These are phyloP conservation scores for Pandemis corylana DNA, from an alignment of 2,888 invertebrate genomes.

Conservation along the genomic window DNA sequence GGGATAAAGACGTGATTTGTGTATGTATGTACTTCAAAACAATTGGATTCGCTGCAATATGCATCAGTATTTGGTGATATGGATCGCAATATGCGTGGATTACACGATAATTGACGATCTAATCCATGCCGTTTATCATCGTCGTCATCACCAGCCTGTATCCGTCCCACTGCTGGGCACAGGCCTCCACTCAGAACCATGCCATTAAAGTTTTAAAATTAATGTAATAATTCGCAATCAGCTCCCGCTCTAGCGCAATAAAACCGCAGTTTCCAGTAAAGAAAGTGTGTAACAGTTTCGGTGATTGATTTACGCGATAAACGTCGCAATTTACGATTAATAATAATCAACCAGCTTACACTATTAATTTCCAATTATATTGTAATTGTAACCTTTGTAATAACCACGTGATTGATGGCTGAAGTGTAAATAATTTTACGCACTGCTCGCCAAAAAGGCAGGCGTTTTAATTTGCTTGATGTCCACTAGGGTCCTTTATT, in stretches of 20 bases:
- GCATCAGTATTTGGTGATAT: no score
- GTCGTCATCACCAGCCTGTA: no score
- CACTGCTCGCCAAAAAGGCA: neutral
- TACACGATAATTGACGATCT: no score
- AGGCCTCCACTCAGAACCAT: no score
- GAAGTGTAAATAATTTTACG: conserved; percentile 6
- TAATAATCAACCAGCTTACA: conserved; percentile 29
- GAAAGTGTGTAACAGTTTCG: conserved; percentile 50
- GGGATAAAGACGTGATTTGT: no score
- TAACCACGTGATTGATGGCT: conserved; percentile 29
- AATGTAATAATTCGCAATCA: neutral
- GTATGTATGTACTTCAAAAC: no score
- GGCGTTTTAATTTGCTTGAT: neutral
- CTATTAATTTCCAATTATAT: conserved; percentile 41
- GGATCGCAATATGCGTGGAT: no score
- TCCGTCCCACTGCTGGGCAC: no score
- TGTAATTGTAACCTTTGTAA: conserved; percentile 41
- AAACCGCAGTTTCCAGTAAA: conserved; percentile 45
- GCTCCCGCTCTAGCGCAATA: conserved; percentile 29
- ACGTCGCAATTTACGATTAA: conserved; percentile 40
- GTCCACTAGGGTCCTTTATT: no score
- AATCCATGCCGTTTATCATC: no score
- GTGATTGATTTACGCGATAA: conserved; percentile 52
- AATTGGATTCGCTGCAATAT: no score
- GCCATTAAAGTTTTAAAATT: neutral